Conservation (phyloP, 2,797 vertebrate species). For the Synaphobranchus kaupii region DNA sequence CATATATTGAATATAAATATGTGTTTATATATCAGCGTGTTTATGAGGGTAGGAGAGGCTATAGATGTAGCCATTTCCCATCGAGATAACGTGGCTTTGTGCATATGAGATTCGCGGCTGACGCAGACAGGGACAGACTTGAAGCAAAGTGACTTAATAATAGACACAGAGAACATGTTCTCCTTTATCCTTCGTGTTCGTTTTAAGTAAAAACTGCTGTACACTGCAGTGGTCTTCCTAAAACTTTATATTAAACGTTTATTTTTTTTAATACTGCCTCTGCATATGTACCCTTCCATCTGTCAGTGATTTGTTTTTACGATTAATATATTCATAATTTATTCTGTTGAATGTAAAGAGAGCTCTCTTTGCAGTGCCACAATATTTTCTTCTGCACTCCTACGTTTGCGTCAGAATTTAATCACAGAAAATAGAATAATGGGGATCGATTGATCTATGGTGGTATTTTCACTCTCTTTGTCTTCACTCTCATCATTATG, state of each 20-base stretch:
- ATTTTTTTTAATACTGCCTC: not conserved
- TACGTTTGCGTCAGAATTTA: not conserved
- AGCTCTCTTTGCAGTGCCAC: not conserved
- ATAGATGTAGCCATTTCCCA: not conserved
- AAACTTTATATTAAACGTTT: not conserved
- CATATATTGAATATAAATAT: not conserved
- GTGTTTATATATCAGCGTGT: not conserved
- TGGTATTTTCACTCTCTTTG: constrained; percentile 1
- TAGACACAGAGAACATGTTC: not conserved
- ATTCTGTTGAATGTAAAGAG: constrained; percentile 10
- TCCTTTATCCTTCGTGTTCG: not conserved
- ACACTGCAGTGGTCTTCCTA: not conserved
- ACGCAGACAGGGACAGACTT: not conserved
- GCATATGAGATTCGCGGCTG: not conserved
- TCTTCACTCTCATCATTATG: not conserved
- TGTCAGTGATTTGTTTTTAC: not conserved
- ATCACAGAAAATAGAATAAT: constrained; percentile 15
- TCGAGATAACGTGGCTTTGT: not conserved
- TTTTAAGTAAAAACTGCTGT: not conserved
- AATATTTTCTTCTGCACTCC: not conserved
- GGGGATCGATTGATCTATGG: not conserved
- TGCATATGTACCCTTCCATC: not conserved
- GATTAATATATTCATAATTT: constrained; percentile 7
- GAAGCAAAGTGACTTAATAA: not conserved
- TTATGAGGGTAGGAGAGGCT: not conserved